phyloP scores from a whole-genome alignment of 2,797 vertebrate genomes.

The Poliocrania exsul region DNA sequence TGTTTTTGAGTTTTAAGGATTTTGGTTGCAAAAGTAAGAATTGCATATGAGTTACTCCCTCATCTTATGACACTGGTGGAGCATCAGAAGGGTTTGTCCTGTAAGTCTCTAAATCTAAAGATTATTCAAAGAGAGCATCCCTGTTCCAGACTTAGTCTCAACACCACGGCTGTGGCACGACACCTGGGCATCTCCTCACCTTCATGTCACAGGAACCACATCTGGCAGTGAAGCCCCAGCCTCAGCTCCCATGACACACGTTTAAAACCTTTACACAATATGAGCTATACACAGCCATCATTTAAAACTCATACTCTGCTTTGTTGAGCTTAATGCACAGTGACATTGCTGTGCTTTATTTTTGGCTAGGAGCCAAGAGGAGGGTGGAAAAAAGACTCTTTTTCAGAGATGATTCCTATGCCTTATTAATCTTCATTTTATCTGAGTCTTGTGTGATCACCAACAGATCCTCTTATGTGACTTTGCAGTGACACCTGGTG shows the following conservation, averaged over 20 bases:
- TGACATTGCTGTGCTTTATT: background rate
- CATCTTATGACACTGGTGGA: background rate
- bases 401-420: background rate
- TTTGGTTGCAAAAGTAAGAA: background rate
- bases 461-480: background rate
- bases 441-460: background rate
- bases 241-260: background rate
- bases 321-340: background rate
- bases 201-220: background rate
- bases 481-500: conserved; percentile 51
- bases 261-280: background rate
- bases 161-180: fast-evolving
- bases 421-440: conserved; percentile 16
- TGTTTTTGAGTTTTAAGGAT: background rate
- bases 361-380: background rate
- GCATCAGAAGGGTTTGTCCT: background rate
- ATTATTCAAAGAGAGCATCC: background rate
- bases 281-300: background rate
- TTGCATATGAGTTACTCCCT: background rate
- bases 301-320: background rate
- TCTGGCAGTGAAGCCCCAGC: background rate
- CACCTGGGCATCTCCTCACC: background rate
- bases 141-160: background rate
- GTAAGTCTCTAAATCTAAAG: background rate
- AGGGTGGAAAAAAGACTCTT: background rate